phyloP scores from a whole-genome alignment of 2,888 invertebrate species.

The Thelaira solivaga region DNA sequence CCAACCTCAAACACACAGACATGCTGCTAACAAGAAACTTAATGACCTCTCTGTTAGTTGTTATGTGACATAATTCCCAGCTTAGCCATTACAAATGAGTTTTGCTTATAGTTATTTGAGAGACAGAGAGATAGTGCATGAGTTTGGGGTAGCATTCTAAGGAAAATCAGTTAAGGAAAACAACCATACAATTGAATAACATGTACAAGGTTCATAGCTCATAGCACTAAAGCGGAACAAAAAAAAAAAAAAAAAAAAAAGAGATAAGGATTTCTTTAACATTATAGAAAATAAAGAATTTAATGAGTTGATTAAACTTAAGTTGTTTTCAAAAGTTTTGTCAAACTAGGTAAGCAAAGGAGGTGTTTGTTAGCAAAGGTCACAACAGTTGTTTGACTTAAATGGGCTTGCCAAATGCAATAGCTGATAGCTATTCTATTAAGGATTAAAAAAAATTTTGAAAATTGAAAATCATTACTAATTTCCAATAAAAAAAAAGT shows the following conservation, averaged over 20 bases:
- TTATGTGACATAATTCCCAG: conserved; percentile 61
- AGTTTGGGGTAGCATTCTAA: conserved; percentile 12
- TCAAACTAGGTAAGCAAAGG: not conserved
- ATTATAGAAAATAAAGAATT: not conserved
- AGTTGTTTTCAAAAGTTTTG: not conserved
- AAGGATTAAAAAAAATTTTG: too few species aligned
- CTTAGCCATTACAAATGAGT: conserved; percentile 61
- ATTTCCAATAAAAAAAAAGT: too few species aligned
- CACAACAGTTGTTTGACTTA: not conserved
- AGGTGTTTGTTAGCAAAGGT: not conserved
- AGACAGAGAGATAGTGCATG: conserved; percentile 25
- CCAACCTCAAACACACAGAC: too few species aligned
- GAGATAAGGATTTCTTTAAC: conserved; percentile 32
- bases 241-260: not conserved
- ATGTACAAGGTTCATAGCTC: conserved; percentile 51
- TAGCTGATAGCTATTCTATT: too few species aligned
- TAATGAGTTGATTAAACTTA: conserved; percentile 2
- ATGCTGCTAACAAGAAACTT: conserved; percentile 59
- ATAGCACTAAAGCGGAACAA: conserved; percentile 57
- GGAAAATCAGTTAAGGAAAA: conserved; percentile 39
- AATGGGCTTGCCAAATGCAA: too few species aligned
- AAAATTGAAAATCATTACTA: too few species aligned
- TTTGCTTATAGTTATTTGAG: conserved; percentile 15
- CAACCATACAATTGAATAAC: conserved; percentile 37
- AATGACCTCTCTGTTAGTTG: conserved; percentile 54